Base-by-base conservation (phyloP, 2,113 vertebrate genomes). In the Chitala chitala region DNA sequence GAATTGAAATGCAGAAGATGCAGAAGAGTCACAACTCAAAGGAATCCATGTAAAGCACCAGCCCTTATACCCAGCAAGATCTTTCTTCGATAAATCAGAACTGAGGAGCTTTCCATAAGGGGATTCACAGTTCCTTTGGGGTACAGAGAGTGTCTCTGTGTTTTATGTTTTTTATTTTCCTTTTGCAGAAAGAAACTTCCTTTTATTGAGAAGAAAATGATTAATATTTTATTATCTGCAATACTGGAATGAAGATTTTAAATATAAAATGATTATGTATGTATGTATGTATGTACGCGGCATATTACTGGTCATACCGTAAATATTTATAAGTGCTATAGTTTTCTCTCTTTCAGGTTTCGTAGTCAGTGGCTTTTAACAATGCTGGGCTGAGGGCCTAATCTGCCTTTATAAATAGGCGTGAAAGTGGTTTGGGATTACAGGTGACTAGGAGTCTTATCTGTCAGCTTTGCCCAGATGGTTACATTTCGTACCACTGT, bases 341-440 rank as follows among this genome's bases (percentile, higher is more conserved):
- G 17, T 26, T 69, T 50, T 46, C 26, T 69, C 46, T 26, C 48
- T 33, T 42, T 44, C 44, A 42, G 6, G 13, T 38, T 48, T 68
- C 12, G n/a, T 46, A 46, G 2, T 46, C 17, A 12, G 66, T 13
- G n/a, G 66, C 66, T 50, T 51, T 69, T 20, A 10, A 24, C 48
- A 20, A 48, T 29, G 1, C 66, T 1, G 66, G 33, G 66, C 66
- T 42, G 10, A 10, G 24, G 17, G 36, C 66, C 36, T 50, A n/a
- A 36, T 69, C 33, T 73, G 70, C 72, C 55, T n/a, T 31, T 80
- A 50, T 73, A 64, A 73, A 70, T 72, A 53, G 26, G 71, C 74
- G 69, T 75, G 73, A 71, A 78, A 77, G 31, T 76, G 69, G 63
- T 78, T 71, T 59, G 69, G 78, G 68, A 76, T 81, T 78, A 70